Evolutionary conservation across 1,140 invertebrate species (phyloP).

Genomic region (Holotrichia oblita): DNA sequence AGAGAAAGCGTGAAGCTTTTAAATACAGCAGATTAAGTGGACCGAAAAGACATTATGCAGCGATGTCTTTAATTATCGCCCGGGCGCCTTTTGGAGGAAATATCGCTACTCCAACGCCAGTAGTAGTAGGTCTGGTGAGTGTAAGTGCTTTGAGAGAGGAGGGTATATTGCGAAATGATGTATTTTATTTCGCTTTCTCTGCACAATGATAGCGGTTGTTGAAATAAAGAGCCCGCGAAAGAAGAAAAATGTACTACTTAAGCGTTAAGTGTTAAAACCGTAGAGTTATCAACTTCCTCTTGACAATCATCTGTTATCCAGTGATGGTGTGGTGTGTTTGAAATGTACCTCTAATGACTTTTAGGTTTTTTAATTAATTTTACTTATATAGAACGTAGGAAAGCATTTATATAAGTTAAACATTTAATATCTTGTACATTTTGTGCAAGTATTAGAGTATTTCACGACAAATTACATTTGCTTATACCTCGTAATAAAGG

Average conservation of each 20-base stretch:
- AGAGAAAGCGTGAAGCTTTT: slow-evolving; percentile 20
- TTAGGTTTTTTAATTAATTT: neutral
- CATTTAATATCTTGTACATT: no score
- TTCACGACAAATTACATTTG: no score
- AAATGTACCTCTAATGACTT: neutral
- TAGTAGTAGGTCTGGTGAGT: neutral
- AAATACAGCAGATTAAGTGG: slow-evolving; percentile 33
- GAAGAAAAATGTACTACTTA: slow-evolving; percentile 21
- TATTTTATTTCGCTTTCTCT: slow-evolving; percentile 13
- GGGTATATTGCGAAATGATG: slow-evolving; percentile 16
- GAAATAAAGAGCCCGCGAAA: slow-evolving; percentile 1
- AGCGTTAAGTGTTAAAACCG: slow-evolving; percentile 10
- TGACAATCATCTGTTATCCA: slow-evolving; percentile 16
- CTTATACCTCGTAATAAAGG: no score
- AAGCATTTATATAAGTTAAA: neutral
- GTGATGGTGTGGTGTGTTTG: neutral
- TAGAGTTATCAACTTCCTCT: neutral
- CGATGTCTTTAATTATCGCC: slow-evolving; percentile 33
- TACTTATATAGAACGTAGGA: no score
- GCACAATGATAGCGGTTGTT: neutral
- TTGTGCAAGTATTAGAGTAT: no score
- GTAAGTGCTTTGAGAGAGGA: neutral
- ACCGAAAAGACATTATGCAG: slow-evolving; percentile 29
- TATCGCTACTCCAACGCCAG: slow-evolving; percentile 1
- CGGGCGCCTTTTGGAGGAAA: slow-evolving; percentile 12